Conservation (phyloP, 2,888 invertebrate species). For the Masnerella sp. region DNA sequence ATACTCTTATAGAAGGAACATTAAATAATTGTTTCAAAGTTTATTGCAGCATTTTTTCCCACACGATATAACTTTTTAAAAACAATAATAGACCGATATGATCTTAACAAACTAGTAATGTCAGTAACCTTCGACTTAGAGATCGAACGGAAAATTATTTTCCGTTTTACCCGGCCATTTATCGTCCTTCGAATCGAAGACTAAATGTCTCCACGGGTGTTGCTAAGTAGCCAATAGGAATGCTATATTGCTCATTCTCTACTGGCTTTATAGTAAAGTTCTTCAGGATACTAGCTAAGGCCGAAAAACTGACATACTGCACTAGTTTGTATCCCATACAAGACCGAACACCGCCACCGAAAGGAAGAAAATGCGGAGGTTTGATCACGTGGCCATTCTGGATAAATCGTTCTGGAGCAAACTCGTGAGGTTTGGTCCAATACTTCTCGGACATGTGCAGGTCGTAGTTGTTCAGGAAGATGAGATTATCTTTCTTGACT, state of each 20-base stretch:
- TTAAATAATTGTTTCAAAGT: too few relatives aligned
- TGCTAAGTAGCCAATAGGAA: conserved; percentile 80
- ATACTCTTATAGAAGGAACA: too few relatives aligned
- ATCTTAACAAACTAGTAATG: conserved; percentile 37
- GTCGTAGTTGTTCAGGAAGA: conserved; percentile 84
- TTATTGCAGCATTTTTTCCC: too few relatives aligned
- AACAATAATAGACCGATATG: conserved; percentile 8
- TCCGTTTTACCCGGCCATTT: conserved; percentile 42
- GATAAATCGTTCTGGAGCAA: conserved; percentile 82
- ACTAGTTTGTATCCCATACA: conserved; percentile 85
- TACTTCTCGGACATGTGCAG: conserved; percentile 82
- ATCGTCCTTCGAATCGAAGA: conserved; percentile 78
- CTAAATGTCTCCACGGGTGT: conserved; percentile 79
- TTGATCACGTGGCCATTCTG: conserved; percentile 79
- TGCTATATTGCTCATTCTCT: conserved; percentile 77
- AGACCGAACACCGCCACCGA: conserved; percentile 82
- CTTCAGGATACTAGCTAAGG: conserved; percentile 80
- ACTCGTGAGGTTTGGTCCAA: conserved; percentile 82
- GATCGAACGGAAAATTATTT: neutral
- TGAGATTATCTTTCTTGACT: conserved; percentile 81
- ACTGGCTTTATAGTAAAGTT: conserved; percentile 79
- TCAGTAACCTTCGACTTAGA: conserved; percentile 33
- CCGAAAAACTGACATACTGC: conserved; percentile 80
- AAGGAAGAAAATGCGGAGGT: conserved; percentile 83
- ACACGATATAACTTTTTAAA: neutral